Percentiles rank a stretch among this genome's conserved stretches.
These are phyloP conservation scores for Lamellibrachia satsuma DNA, from an alignment of 2,888 invertebrate genomes.

Conservation along the genomic window DNA sequence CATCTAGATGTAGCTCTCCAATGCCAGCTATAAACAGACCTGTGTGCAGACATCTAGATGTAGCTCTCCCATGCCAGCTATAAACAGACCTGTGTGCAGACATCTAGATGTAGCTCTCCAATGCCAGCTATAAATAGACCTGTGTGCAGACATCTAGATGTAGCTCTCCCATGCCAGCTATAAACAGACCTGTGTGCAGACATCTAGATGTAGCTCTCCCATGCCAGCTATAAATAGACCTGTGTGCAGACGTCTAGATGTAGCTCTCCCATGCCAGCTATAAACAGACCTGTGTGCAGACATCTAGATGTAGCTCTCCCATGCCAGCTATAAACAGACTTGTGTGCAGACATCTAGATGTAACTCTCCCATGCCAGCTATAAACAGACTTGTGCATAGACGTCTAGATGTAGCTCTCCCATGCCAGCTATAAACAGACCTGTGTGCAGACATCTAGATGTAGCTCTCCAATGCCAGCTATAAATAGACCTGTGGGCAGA, in stretches of 20 bases:
- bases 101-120: not conserved
- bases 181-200: too few species aligned
- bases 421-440: not conserved
- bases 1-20: not conserved
- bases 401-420: not conserved
- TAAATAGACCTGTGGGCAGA: too few species aligned
- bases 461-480: not conserved
- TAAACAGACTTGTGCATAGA: not conserved
- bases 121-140: too few species aligned
- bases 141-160: too few species aligned
- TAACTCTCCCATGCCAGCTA: not conserved
- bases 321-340: too few species aligned
- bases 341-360: not conserved
- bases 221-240: too few species aligned
- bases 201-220: too few species aligned
- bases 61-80: not conserved
- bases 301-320: too few species aligned
- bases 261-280: too few species aligned
- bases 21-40: not conserved
- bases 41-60: not conserved
- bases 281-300: too few species aligned
- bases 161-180: too few species aligned
- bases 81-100: not conserved
- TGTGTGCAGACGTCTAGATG: too few species aligned
- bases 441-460: not conserved